Evolutionary conservation across 2,113 vertebrate species (phyloP), one percentile per base, ranked within the genome.

Genomic region (Dipodomys merriami): DNA sequence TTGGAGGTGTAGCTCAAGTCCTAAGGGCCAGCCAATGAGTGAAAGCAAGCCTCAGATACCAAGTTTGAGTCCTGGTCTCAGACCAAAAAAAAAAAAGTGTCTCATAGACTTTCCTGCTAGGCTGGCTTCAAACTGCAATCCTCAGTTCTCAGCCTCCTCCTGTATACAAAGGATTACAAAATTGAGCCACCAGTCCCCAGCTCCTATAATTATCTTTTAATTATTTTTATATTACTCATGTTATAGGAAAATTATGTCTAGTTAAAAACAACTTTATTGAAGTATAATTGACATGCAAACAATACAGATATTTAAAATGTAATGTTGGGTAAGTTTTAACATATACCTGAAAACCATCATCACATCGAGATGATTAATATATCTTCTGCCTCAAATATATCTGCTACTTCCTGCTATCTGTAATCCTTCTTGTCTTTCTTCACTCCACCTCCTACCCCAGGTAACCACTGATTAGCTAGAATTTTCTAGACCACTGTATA

Each of bases 201-300:
- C 49, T 49, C 20, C 16, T 27, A 60, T 7, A 57, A 9, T 3
- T 25, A 39, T 11, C 19, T 85, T 87, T 77, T 22, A 39, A 39
- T 39, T 39, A 49, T 83, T 94, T 88, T 83, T 25, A 92, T 86
- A 81, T 39, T 83, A 81, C 7, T 85, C 65, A 39, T 53, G 30
- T 74, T 89, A 60, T 1, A 27, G 39, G 74, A 35, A 74, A 81
- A 62, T 80, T 12, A 76, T n/a, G 11, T 57, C 77, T 74, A 73
- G 65, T 64, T 46, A 64, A 44, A 64, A 46, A 33, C 13, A 71
- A 25, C 16, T 92, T 74, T 53, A 64, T 27, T 88, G 35, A 76
- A 69, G 74, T 74, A 85, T n/a, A 39, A 60, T 22, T 85, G 35
- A 68, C 33, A 80, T 39, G 25, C 9, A 39, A 68, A 20, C 44